Percentiles rank a stretch among this genome's conserved stretches.
Conservation (phyloP, 2,113 vertebrate species). For the Poeciliopsis prolifica region DNA sequence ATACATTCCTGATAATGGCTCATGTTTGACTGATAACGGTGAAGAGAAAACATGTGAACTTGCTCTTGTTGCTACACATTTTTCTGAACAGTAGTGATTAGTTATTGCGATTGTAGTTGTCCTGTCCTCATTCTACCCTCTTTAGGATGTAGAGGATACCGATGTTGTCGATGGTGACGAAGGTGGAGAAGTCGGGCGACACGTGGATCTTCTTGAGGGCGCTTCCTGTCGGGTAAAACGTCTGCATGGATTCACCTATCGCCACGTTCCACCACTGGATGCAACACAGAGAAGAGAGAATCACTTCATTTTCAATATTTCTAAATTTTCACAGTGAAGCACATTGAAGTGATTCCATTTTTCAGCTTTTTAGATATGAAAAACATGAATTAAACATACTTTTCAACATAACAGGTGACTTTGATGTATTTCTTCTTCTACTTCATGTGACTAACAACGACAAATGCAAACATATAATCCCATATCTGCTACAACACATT, state of each 20-base stretch:
- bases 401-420: background rate
- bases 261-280: slow-evolving; percentile 92
- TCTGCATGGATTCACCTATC: slow-evolving; percentile 89
- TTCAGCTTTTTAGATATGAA: background rate
- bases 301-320: too few species aligned
- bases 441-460: background rate
- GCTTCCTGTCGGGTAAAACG: slow-evolving; percentile 91
- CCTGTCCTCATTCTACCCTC: slow-evolving; percentile 64
- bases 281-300: slow-evolving; percentile 17
- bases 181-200: slow-evolving; percentile 88
- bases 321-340: background rate
- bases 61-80: background rate
- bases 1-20: background rate
- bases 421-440: too few species aligned
- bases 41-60: background rate
- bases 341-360: background rate
- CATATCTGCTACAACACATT: background rate
- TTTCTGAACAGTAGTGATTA: background rate
- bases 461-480: background rate
- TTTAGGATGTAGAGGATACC: slow-evolving; percentile 93
- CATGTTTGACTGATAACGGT: background rate
- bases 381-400: background rate
- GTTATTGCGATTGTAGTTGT: accelerated
- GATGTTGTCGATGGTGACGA: slow-evolving; percentile 93
- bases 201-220: slow-evolving; percentile 90